phyloP scores from a whole-genome alignment of 2,797 vertebrate species.

The Sorex maritimensis region DNA sequence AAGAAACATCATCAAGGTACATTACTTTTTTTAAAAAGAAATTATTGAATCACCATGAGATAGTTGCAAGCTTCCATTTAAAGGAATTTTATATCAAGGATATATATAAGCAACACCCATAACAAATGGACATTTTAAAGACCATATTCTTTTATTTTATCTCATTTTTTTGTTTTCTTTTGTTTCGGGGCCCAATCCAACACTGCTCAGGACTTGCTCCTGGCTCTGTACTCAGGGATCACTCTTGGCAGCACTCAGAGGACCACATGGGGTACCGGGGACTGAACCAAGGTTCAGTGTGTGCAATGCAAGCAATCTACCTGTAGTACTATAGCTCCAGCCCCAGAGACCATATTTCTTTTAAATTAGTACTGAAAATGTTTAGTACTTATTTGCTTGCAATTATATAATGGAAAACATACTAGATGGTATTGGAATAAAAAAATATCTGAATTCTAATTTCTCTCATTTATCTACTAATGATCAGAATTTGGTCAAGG shows the following conservation, averaged over 20 bases:
- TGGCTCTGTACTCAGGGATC: too few species aligned
- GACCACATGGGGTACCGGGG: too few species aligned
- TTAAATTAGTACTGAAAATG: constrained; percentile 29
- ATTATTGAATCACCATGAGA: too few species aligned
- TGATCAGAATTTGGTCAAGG: constrained; percentile 36
- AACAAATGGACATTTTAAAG: constrained; percentile 61
- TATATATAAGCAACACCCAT: constrained; percentile 59
- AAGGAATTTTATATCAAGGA: constrained; percentile 37
- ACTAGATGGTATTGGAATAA: neutral
- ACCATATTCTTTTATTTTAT: constrained; percentile 51
- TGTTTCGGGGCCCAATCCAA: too few species aligned
- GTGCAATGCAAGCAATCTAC: too few species aligned
- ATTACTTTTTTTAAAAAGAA: neutral
- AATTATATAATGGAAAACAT: neutral
- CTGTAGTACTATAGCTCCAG: too few species aligned
- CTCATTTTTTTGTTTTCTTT: too few species aligned
- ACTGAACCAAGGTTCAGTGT: too few species aligned
- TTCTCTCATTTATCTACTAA: neutral
- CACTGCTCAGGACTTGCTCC: too few species aligned
- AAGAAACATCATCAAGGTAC: constrained; percentile 48
- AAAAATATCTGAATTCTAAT: constrained; percentile 59
- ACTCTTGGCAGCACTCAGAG: too few species aligned
- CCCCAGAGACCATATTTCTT: too few species aligned
- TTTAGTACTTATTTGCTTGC: constrained; percentile 26
- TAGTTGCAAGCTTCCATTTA: neutral